phyloP scores from a whole-genome alignment of 30 jellyfish, hydroid and myxozoan species.

The Aurelia sp. region DNA sequence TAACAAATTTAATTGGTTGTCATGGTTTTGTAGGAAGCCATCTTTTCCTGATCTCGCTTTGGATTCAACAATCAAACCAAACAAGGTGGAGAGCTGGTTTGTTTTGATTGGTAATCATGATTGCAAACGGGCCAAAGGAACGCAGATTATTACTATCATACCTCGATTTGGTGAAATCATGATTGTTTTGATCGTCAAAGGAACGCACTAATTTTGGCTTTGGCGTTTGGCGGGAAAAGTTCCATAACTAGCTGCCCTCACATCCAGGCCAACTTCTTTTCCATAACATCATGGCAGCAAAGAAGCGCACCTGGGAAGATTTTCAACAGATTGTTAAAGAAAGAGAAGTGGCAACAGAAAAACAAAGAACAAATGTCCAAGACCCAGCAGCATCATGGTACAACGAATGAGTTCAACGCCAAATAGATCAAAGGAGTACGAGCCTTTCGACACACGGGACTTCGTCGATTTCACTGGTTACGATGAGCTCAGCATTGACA shows the following conservation, averaged over 20 bases:
- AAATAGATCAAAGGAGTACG: conserved; percentile 29
- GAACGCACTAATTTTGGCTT: background rate
- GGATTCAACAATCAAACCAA: conserved; percentile 13
- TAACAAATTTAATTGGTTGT: background rate
- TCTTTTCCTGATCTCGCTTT: conserved; percentile 7
- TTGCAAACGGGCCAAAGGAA: conserved; percentile 22
- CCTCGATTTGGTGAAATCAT: background rate
- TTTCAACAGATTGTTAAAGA: background rate
- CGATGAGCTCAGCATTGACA: conserved; percentile 23
- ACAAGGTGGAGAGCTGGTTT: conserved; percentile 1
- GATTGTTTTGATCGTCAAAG: conserved; percentile 14
- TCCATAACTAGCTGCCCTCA: background rate
- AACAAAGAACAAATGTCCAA: conserved; percentile 22
- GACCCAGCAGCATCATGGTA: conserved; percentile 30
- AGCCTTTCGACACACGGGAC: conserved; percentile 39
- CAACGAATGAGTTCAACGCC: conserved; percentile 45
- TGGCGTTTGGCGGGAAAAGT: conserved; percentile 4
- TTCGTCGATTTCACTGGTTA: conserved; percentile 31
- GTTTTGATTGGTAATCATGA: conserved; percentile 23
- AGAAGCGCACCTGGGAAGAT: conserved; percentile 16
- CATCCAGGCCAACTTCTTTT: background rate
- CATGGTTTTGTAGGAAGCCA: conserved; percentile 16
- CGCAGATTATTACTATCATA: background rate
- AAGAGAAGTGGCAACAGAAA: background rate
- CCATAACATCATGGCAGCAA: conserved; percentile 7